These are phyloP conservation scores for Sarcophaga peregrina DNA, from an alignment of 1,140 invertebrate genomes.

Conservation along the genomic window DNA sequence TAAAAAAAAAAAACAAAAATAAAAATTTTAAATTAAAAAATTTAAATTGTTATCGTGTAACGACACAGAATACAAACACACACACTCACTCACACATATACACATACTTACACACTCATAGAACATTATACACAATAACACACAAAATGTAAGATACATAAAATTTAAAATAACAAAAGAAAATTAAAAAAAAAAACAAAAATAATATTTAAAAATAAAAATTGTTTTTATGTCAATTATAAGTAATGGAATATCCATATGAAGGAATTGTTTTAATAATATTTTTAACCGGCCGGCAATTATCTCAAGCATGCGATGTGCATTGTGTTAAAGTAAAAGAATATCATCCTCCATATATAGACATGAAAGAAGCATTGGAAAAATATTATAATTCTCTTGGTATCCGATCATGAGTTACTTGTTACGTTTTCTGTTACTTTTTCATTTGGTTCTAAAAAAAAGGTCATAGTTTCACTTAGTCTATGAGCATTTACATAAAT, in stretches of 20 bases:
- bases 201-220: background rate
- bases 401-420: too few species aligned
- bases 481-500: too few species aligned
- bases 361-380: too few species aligned
- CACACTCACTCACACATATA: background rate
- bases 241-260: background rate
- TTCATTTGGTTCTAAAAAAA: too few species aligned
- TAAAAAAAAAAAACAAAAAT: background rate
- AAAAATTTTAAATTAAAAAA: conserved; percentile 10
- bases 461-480: too few species aligned
- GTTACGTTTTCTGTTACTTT: too few species aligned
- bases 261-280: too few species aligned
- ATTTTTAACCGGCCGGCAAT: too few species aligned
- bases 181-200: conserved; percentile 1
- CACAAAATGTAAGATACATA: conserved; percentile 27
- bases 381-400: too few species aligned
- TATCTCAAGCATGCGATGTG: too few species aligned
- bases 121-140: background rate
- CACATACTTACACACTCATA: background rate
- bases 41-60: conserved; percentile 28
- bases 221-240: conserved; percentile 42
- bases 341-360: too few species aligned
- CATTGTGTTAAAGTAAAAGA: too few species aligned
- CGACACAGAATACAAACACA: background rate
- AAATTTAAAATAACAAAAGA: background rate